phyloP scores from a whole-genome alignment of 2,113 vertebrate species.

The Crypturellus undulatus region DNA sequence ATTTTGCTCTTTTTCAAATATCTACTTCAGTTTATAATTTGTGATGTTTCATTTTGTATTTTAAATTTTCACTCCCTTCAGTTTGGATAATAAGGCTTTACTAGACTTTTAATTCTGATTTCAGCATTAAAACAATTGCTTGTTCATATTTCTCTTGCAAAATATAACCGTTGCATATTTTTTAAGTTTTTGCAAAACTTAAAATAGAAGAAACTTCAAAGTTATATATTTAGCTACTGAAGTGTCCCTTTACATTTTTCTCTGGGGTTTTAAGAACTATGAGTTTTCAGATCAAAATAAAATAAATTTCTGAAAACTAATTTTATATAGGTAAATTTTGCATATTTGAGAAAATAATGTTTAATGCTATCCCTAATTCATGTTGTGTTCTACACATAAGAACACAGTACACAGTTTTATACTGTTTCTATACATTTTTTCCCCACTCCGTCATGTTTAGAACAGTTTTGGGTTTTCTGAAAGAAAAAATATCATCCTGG shows the following conservation, averaged over 20 bases:
- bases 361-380: too few species aligned
- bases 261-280: neutral
- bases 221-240: neutral
- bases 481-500: neutral
- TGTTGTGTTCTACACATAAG: neutral
- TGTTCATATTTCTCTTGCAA: neutral
- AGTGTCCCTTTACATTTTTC: neutral
- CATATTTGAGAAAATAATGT: neutral
- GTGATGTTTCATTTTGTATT: neutral
- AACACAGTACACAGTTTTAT: neutral
- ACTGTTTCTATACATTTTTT: neutral
- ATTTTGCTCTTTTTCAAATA: neutral
- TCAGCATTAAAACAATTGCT: neutral
- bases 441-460: neutral
- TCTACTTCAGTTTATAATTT: neutral
- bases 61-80: neutral
- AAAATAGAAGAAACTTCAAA: neutral
- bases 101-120: neutral
- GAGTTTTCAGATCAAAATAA: neutral
- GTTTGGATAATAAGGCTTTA: neutral
- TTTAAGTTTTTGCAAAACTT: neutral
- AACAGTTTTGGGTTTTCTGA: neutral
- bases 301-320: neutral
- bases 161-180: neutral
- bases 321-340: neutral